Evolutionary conservation across 2,797 vertebrate genomes (phyloP).

Genomic region (Leuciscus waleckii): DNA sequence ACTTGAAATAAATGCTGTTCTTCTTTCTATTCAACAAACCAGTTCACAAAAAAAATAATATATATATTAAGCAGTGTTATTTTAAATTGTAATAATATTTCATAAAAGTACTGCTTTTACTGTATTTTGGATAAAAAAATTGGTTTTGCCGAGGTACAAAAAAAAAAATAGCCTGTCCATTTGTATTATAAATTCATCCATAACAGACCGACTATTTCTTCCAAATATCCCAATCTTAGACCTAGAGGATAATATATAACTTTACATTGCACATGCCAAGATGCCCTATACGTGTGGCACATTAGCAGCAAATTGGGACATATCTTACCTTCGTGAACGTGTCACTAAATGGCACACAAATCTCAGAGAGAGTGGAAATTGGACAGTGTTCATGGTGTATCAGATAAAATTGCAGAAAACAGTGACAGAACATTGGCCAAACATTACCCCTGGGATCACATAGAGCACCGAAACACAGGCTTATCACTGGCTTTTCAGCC

Average conservation of each 20-base stretch:
- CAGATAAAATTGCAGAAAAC: constrained; percentile 62
- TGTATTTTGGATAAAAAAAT: constrained; percentile 1
- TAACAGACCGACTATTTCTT: constrained; percentile 70
- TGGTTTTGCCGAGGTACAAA: constrained; percentile 64
- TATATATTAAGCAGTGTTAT: neutral
- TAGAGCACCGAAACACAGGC: constrained; percentile 26
- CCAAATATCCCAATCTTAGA: constrained; percentile 69
- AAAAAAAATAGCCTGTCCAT: constrained; percentile 67
- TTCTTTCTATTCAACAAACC: neutral
- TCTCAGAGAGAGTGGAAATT: constrained; percentile 50
- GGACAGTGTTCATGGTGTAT: constrained; percentile 43
- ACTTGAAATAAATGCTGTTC: neutral
- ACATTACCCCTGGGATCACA: constrained; percentile 55
- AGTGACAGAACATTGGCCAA: constrained; percentile 55
- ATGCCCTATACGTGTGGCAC: constrained; percentile 62
- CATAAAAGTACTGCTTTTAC: neutral
- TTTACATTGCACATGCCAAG: constrained; percentile 54
- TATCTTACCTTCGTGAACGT: constrained; percentile 68
- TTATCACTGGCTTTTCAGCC: constrained; percentile 40
- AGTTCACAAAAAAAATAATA: neutral
- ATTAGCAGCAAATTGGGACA: constrained; percentile 71
- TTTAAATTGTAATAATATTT: neutral
- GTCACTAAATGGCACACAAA: constrained; percentile 49
- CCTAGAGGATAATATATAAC: constrained; percentile 65
- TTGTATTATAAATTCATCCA: constrained; percentile 74